Conservation (phyloP, 2,888 invertebrate species). For the Prionchulus punctatus region DNA sequence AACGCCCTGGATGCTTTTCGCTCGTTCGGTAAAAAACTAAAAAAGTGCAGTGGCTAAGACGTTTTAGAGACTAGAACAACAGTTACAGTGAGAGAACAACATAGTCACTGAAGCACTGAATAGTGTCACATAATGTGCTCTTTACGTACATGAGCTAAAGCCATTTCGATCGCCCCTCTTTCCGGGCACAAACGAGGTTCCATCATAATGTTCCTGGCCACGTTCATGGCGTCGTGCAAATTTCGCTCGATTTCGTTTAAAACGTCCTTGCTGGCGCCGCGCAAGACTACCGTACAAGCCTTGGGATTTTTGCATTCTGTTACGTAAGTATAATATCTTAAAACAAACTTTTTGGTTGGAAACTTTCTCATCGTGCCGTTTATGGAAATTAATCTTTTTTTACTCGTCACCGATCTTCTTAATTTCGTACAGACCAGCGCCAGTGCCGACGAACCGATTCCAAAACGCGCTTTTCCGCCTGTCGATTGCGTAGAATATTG, state of each 20-base stretch:
- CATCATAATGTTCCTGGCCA: constrained; percentile 75
- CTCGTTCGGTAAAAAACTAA: constrained; percentile 55
- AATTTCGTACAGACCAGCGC: constrained; percentile 87
- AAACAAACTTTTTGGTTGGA: no score
- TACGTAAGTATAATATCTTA: constrained; percentile 56
- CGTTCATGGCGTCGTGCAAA: constrained; percentile 73
- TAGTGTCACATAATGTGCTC: no score
- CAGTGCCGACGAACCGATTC: constrained; percentile 80
- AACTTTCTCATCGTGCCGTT: no score
- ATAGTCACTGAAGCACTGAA: no score
- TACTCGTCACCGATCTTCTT: constrained; percentile 52
- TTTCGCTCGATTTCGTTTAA: constrained; percentile 59
- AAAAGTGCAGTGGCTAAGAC: constrained; percentile 10
- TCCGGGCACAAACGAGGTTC: constrained; percentile 72
- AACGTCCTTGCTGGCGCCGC: constrained; percentile 93
- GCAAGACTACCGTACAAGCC: constrained; percentile 86
- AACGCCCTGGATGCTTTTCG: constrained; percentile 51
- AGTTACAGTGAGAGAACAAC: no score
- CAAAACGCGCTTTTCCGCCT: no score
- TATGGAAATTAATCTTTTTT: no score
- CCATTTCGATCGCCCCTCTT: constrained; percentile 96
- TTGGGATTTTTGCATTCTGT: constrained; percentile 90
- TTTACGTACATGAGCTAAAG: constrained; percentile 60
- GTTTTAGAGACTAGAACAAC: no score
- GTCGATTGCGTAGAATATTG: no score